Conservation (phyloP, 2,113 vertebrate species). For the Labeo rohita region DNA sequence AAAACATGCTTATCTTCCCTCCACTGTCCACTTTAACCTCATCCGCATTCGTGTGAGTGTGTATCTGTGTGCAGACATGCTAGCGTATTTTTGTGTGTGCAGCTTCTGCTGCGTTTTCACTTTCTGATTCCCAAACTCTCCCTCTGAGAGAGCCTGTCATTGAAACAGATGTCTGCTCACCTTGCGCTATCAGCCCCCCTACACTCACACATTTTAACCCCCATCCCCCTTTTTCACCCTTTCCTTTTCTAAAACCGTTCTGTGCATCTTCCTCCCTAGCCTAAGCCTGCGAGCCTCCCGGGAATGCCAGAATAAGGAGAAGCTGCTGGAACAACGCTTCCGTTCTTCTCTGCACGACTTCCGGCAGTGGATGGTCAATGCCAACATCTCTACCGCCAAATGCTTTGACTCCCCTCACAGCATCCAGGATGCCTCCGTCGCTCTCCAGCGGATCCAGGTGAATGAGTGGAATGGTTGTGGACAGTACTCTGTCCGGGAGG, state of each 20-base stretch:
- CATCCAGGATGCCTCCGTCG: slow-evolving; percentile 82
- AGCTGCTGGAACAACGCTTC: slow-evolving; percentile 92
- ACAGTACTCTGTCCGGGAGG: background rate
- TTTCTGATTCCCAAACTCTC: slow-evolving; percentile 52
- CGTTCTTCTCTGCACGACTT: slow-evolving; percentile 87
- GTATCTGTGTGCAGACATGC: slow-evolving; percentile 20
- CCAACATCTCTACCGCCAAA: slow-evolving; percentile 92
- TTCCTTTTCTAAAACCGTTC: slow-evolving; percentile 52
- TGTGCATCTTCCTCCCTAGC: slow-evolving; percentile 69
- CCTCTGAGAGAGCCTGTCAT: slow-evolving; percentile 53
- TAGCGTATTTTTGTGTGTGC: slow-evolving; percentile 26
- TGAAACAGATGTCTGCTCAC: slow-evolving; percentile 63
- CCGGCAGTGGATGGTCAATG: slow-evolving; percentile 95
- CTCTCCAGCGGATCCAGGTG: slow-evolving; percentile 93
- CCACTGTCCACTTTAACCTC: slow-evolving; percentile 34
- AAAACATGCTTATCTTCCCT: slow-evolving; percentile 20
- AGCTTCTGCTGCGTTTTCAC: slow-evolving; percentile 45
- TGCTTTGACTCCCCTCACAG: slow-evolving; percentile 93
- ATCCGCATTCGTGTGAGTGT: slow-evolving; percentile 22
- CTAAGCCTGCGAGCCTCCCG: slow-evolving; percentile 92
- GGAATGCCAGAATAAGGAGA: slow-evolving; percentile 94
- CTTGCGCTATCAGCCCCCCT: slow-evolving; percentile 52
- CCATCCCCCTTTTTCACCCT: background rate
- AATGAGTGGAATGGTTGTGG: slow-evolving; percentile 69
- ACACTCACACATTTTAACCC: slow-evolving; percentile 23